These are phyloP conservation scores for Pachyuromys duprasi DNA, from an alignment of 2,797 vertebrate species.

Conservation along the genomic window DNA sequence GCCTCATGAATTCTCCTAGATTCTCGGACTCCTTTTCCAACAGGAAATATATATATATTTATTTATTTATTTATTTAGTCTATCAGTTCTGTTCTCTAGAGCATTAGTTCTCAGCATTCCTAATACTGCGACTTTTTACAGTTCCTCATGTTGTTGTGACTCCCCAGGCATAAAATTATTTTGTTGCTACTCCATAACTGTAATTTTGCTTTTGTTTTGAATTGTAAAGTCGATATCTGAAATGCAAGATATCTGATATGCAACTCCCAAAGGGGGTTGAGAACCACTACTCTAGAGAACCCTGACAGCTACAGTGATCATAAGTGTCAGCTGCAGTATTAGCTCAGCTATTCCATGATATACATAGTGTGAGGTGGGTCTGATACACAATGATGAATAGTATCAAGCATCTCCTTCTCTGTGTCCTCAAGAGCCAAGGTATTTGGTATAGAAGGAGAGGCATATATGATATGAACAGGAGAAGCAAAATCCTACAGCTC, in stretches of 20 bases:
- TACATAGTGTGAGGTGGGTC: neutral
- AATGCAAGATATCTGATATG: neutral
- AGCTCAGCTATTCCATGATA: neutral
- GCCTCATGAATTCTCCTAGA: neutral
- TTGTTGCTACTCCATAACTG: neutral
- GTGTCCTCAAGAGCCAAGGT: neutral
- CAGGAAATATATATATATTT: neutral
- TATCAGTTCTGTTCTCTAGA: neutral
- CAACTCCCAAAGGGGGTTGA: neutral
- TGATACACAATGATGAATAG: neutral
- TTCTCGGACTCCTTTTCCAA: neutral
- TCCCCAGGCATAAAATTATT: neutral
- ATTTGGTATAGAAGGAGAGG: neutral
- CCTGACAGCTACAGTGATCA: neutral
- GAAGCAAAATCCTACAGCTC: conserved; percentile 5
- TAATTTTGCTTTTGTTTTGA: neutral
- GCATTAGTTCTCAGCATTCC: neutral
- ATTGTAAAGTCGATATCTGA: neutral
- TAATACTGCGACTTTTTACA: neutral
- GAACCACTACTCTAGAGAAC: neutral
- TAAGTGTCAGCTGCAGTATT: neutral
- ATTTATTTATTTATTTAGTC: neutral
- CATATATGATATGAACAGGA: neutral
- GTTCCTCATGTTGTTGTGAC: no score
- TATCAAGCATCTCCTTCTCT: neutral